Conservation (phyloP, 2,113 vertebrate species). For the Camelus bactrianus region DNA sequence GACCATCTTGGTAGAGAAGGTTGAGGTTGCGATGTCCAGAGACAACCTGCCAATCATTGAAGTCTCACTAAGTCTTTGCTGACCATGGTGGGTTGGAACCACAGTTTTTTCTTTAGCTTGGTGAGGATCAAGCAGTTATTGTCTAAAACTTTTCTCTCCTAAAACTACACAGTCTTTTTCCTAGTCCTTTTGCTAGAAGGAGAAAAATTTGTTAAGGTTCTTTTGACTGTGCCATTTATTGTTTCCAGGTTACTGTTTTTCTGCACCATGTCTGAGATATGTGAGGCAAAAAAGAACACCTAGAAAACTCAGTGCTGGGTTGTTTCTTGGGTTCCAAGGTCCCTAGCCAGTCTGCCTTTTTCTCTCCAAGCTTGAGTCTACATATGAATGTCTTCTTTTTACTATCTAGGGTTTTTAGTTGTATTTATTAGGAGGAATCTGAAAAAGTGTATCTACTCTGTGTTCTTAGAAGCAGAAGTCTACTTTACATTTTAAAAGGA, state of each 20-base stretch:
- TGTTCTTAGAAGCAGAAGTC: neutral
- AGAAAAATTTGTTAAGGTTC: neutral
- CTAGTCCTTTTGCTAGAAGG: neutral
- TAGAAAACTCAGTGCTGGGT: neutral
- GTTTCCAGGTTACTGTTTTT: neutral
- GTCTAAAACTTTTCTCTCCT: neutral
- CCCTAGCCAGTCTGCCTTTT: neutral
- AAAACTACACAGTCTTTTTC: neutral
- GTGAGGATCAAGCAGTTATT: neutral
- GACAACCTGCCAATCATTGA: neutral
- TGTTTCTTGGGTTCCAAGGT: neutral
- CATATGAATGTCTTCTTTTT: neutral
- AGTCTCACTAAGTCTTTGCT: neutral
- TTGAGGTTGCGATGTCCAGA: neutral
- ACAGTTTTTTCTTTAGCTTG: neutral
- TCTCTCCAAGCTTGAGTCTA: neutral
- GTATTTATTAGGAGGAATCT: neutral
- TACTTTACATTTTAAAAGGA: neutral
- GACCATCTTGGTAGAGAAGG: neutral
- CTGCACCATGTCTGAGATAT: neutral
- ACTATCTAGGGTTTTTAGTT: neutral
- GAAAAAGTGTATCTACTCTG: neutral
- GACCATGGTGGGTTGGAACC: neutral
- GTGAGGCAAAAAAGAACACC: neutral
- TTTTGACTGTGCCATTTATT: neutral